Evolutionary conservation across 2,113 vertebrate genomes (phyloP).

Genomic region (Pionites leucogaster): DNA sequence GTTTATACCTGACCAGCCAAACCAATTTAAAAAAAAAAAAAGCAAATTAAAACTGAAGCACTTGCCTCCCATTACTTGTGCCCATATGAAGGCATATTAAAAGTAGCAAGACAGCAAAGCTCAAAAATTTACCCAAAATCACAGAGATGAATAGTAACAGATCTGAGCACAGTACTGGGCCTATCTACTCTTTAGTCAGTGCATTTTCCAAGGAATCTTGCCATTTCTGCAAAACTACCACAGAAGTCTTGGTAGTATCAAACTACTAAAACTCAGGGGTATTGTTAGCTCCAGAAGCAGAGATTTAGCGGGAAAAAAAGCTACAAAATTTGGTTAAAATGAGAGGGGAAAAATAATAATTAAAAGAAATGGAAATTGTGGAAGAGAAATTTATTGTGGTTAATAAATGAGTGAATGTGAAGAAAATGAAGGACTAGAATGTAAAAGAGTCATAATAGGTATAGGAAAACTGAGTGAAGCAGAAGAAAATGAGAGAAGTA

Average conservation of each 20-base stretch:
- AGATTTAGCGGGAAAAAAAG: neutral
- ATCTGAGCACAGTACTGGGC: neutral
- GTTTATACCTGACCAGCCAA: neutral
- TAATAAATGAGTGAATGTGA: neutral
- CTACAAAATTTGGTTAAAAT: neutral
- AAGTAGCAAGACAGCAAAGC: neutral
- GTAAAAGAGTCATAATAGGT: neutral
- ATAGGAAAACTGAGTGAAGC: neutral
- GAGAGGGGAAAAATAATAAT: too few relatives aligned
- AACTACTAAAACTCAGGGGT: neutral
- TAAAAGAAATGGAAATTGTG: neutral
- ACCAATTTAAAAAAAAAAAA: neutral
- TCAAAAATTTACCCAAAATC: neutral
- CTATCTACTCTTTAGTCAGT: neutral
- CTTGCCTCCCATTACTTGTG: neutral
- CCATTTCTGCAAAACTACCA: neutral
- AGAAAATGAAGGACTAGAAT: neutral
- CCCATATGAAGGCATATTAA: neutral
- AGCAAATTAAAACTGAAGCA: neutral
- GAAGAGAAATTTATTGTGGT: neutral
- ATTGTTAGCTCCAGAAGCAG: neutral
- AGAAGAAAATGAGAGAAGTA: neutral
- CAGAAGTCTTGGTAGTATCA: neutral
- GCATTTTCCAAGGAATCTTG: neutral
- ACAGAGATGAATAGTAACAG: neutral